Percentiles rank a stretch among this genome's conserved stretches.
Conservation (phyloP, 1,140 invertebrate species). For the Trichonephila inaurata region DNA sequence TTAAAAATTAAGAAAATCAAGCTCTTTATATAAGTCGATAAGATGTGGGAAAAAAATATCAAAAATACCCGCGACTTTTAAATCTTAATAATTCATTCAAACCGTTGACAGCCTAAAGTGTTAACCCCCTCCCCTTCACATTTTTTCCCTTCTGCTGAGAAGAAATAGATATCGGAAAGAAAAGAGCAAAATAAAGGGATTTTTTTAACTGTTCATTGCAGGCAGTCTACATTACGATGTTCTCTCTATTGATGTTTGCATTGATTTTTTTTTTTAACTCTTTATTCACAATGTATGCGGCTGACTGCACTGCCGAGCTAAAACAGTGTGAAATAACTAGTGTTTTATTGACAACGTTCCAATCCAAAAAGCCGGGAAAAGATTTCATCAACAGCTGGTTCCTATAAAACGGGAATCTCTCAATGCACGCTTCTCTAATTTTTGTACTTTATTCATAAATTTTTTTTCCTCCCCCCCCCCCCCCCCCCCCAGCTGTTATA, state of each 20-base stretch:
- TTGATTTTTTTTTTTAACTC: slow-evolving; percentile 70
- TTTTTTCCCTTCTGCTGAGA: neutral
- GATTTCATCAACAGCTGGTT: slow-evolving; percentile 75
- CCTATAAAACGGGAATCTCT: slow-evolving; percentile 75
- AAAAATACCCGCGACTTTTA: slow-evolving; percentile 46
- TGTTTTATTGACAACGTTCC: slow-evolving; percentile 73
- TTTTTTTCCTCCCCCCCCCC: slow-evolving; percentile 48
- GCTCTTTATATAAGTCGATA: slow-evolving; percentile 31
- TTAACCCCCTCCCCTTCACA: neutral
- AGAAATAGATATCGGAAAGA: slow-evolving; percentile 46
- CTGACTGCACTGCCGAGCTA: slow-evolving; percentile 40
- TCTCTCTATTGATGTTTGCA: slow-evolving; percentile 39
- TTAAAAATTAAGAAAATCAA: slow-evolving; percentile 23
- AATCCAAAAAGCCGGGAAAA: slow-evolving; percentile 64
- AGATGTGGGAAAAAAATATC: slow-evolving; percentile 6
- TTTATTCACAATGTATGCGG: slow-evolving; percentile 49
- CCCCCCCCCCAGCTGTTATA: slow-evolving; percentile 33
- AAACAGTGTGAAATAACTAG: slow-evolving; percentile 75
- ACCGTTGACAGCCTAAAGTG: slow-evolving; percentile 39
- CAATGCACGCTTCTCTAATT: slow-evolving; percentile 52
- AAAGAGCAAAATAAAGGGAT: slow-evolving; percentile 13
- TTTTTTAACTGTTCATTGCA: slow-evolving; percentile 14
- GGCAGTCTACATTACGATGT: slow-evolving; percentile 31
- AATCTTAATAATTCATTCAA: slow-evolving; percentile 60
- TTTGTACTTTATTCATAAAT: slow-evolving; percentile 57